phyloP scores from a whole-genome alignment of 2,797 vertebrate genomes.

The Esox masquinongy region DNA sequence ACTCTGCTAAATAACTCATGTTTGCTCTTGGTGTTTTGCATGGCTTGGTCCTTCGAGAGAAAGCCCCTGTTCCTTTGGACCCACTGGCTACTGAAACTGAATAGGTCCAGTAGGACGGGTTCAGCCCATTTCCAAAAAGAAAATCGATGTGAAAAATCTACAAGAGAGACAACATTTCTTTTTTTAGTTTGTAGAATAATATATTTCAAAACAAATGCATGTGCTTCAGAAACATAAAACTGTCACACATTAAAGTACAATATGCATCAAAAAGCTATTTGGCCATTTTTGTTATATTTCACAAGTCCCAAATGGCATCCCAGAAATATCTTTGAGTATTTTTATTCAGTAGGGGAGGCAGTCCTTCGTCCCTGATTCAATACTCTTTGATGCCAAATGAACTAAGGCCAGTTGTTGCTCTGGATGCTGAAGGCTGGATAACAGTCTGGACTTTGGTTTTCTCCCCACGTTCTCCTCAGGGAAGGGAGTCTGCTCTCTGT shows the following conservation, averaged over 20 bases:
- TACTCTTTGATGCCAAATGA: neutral
- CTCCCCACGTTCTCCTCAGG: neutral
- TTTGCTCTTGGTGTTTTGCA: neutral
- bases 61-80: neutral
- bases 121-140: neutral
- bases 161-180: no score
- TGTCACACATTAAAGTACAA: no score
- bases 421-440: neutral
- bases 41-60: neutral
- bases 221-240: no score
- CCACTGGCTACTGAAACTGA: neutral
- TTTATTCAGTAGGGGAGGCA: neutral
- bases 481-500: neutral
- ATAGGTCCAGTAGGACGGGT: neutral
- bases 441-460: neutral
- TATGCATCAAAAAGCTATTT: no score
- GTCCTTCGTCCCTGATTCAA: neutral
- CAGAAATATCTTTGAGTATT: no score
- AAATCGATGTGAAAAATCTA: no score
- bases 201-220: no score
- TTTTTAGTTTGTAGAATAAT: no score
- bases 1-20: neutral
- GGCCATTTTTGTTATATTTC: no score
- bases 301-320: no score
- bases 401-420: neutral